Conservation (phyloP, 2,113 vertebrate species). For the Trematomus loennbergii region DNA sequence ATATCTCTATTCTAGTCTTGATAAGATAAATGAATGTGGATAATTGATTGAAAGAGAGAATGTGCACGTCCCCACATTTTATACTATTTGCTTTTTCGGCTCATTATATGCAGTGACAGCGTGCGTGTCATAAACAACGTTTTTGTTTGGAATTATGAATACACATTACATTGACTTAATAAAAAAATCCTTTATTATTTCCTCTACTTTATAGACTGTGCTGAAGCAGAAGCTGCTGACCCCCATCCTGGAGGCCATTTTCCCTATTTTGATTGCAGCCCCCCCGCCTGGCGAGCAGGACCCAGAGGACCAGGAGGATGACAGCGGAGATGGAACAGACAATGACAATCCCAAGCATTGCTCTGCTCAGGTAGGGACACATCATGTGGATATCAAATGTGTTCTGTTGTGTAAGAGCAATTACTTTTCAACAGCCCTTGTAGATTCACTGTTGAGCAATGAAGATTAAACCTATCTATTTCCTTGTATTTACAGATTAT, state of each 20-base stretch:
- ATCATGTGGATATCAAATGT: neutral
- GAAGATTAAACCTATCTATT: neutral
- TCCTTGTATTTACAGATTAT: slow-evolving; percentile 83
- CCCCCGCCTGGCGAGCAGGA: slow-evolving; percentile 88
- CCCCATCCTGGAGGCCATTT: slow-evolving; percentile 86
- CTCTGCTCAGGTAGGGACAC: slow-evolving; percentile 86
- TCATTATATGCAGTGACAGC: neutral
- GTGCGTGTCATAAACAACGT: neutral
- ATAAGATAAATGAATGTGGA: neutral
- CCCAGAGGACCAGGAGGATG: slow-evolving; percentile 86
- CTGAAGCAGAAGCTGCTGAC: slow-evolving; percentile 88
- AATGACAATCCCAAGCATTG: slow-evolving; percentile 89
- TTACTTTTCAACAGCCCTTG: neutral
- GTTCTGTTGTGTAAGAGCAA: neutral
- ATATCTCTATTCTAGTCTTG: neutral
- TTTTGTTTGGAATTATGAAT: too few species aligned
- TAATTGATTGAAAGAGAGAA: neutral
- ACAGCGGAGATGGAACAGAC: slow-evolving; percentile 77
- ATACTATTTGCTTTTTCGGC: neutral
- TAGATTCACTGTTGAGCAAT: neutral
- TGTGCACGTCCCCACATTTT: neutral
- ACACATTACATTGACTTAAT: neutral
- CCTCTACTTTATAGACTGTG: slow-evolving; percentile 77
- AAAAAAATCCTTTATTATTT: neutral
- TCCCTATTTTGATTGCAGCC: slow-evolving; percentile 86